phyloP scores from a whole-genome alignment of 2,797 vertebrate species.

The Myotis findleyi region DNA sequence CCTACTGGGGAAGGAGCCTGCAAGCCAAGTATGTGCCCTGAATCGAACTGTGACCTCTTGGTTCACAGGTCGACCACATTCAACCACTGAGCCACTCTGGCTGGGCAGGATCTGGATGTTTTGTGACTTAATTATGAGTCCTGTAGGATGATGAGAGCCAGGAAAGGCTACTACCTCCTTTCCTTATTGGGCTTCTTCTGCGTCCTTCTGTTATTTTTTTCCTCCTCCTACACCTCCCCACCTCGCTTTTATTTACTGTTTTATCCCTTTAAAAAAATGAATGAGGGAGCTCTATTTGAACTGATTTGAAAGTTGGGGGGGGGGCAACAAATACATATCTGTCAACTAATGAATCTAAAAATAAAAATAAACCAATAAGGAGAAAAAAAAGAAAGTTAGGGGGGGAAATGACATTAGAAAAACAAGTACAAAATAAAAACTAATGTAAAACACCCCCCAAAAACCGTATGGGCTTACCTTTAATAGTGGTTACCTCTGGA shows the following conservation, averaged over 20 bases:
- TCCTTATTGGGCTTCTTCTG: background rate
- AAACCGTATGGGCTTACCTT: background rate
- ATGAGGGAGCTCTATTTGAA: background rate
- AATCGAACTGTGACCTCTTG: too few species aligned
- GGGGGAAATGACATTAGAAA: constrained; percentile 8
- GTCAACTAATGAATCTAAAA: too few species aligned
- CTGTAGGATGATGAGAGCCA: background rate
- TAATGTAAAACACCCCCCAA: background rate
- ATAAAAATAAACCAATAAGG: too few species aligned
- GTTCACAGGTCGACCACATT: too few species aligned
- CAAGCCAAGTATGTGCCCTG: too few species aligned
- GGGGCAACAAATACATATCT: too few species aligned
- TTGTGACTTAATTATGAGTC: background rate
- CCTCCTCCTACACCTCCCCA: too few species aligned
- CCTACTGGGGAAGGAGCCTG: too few species aligned
- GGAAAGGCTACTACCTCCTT: background rate
- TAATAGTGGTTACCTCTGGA: background rate
- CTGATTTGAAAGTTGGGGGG: background rate
- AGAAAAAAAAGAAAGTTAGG: background rate
- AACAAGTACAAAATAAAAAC: constrained; percentile 28
- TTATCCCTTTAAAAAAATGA: background rate
- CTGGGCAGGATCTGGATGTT: background rate
- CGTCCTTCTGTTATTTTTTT: background rate
- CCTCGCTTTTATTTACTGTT: constrained; percentile 1
- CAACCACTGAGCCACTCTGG: too few species aligned